These are phyloP conservation scores for Heterotilapia buettikoferi DNA, from an alignment of 2,113 vertebrate species.

Conservation along the genomic window DNA sequence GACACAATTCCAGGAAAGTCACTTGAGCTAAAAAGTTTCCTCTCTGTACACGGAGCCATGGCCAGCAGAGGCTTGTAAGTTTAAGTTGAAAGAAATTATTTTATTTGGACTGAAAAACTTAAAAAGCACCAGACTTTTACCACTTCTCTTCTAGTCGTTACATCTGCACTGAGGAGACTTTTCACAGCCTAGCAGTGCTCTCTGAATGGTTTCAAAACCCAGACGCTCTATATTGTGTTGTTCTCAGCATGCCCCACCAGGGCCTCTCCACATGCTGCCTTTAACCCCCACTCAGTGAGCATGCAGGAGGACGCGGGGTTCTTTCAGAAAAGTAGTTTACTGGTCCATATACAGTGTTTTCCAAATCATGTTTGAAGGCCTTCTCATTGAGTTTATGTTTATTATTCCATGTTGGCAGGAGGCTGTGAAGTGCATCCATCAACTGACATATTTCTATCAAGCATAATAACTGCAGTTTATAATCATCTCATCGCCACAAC, in stretches of 20 bases:
- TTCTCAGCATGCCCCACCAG: neutral
- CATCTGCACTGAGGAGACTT: neutral
- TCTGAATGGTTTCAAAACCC: neutral
- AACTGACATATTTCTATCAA: neutral
- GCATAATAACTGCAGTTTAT: neutral
- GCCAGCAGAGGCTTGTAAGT: neutral
- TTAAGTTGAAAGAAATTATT: neutral
- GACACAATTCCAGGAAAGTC: neutral
- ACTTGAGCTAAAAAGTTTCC: neutral
- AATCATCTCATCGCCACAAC: neutral
- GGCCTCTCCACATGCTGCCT: neutral
- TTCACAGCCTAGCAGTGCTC: neutral
- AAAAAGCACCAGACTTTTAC: neutral
- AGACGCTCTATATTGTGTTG: neutral
- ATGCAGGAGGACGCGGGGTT: neutral
- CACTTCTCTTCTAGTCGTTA: neutral
- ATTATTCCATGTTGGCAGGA: neutral
- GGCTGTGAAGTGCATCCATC: neutral
- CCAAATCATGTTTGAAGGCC: neutral
- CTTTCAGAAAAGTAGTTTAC: accelerated
- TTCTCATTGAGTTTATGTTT: neutral
- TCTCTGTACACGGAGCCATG: neutral
- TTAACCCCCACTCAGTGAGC: neutral
- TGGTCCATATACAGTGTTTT: neutral
- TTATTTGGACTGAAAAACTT: neutral